Evolutionary conservation across 2,888 invertebrate species (phyloP), one percentile per base, ranked within the genome.

Genomic region (Plebejus anna): DNA sequence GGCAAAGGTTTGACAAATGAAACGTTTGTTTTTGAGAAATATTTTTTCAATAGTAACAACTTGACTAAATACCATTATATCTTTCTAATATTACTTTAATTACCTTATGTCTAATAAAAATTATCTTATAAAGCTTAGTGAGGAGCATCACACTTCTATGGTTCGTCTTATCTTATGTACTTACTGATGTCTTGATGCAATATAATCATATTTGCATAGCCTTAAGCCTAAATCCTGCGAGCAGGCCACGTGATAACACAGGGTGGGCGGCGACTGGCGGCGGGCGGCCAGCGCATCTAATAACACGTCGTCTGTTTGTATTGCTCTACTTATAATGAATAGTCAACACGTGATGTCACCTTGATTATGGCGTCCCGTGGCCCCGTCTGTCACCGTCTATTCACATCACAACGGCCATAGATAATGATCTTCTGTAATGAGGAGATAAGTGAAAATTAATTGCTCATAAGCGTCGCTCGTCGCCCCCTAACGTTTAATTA

Each of bases 281-380:
- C 13, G 22, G 11, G n/a, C 6, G 22, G 22, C 28, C 47, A 84
- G 86, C 47, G 47, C 89, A 89, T 89, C 86, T 89, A 90, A 90
- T 91, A 91, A 88, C 89, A 88, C 85, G 22, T 22, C 83, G 81
- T 84, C 87, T 91, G 90, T 91, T 92, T 91, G 89, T 87, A 83
- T 90, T 88, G 86, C 83, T 87, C 88, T 88, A 88, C 90, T 87
- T 89, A 85, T 92, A 90, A 92, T 92, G 90, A 91, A 92, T 92
- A 91, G 91, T 89, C 88, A 92, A 93, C 91, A 92, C 81, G 83
- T 83, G 80, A 76, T 80, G 77, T 82, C 80, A 85, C 86, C 85
- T 85, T 85, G 84, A 87, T 87, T 83, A 83, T 83, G 83, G 79
- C 88, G 87, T 89, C 89, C 87, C 88, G 86, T 82, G 82, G 82